Conservation (phyloP, 2,797 vertebrate genomes). For the Typhlichthys eigenmanni region DNA sequence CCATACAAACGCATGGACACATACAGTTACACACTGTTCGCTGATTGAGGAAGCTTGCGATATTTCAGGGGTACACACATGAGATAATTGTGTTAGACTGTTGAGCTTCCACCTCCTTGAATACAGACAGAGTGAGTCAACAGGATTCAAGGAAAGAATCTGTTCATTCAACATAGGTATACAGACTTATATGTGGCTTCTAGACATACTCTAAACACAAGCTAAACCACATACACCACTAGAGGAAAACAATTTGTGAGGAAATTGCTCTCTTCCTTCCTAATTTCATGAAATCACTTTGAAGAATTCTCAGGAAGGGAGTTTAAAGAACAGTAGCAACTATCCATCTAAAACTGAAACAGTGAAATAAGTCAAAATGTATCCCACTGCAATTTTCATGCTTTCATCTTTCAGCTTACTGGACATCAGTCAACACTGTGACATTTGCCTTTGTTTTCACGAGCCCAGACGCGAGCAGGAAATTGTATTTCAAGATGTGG, state of each 20-base stretch:
- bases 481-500: slow-evolving; percentile 32
- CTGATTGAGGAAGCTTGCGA: no score
- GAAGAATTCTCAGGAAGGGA: not conserved
- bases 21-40: no score
- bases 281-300: slow-evolving; percentile 1
- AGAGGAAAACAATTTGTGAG: not conserved
- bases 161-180: no score
- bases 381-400: not conserved
- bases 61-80: not conserved
- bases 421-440: slow-evolving; percentile 29
- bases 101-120: no score
- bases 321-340: not conserved
- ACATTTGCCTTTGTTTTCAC: slow-evolving; percentile 22
- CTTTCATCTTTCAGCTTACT: not conserved
- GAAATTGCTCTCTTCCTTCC: slow-evolving; percentile 1
- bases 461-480: slow-evolving; percentile 11
- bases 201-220: no score
- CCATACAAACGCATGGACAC: no score
- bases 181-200: no score
- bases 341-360: slow-evolving; percentile 22
- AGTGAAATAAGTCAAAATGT: slow-evolving; percentile 16
- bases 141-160: no score
- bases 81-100: no score
- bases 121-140: no score
- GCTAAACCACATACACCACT: not conserved